These are phyloP conservation scores for Pomacea maculata DNA, from an alignment of 1,140 invertebrate genomes.

Conservation along the genomic window DNA sequence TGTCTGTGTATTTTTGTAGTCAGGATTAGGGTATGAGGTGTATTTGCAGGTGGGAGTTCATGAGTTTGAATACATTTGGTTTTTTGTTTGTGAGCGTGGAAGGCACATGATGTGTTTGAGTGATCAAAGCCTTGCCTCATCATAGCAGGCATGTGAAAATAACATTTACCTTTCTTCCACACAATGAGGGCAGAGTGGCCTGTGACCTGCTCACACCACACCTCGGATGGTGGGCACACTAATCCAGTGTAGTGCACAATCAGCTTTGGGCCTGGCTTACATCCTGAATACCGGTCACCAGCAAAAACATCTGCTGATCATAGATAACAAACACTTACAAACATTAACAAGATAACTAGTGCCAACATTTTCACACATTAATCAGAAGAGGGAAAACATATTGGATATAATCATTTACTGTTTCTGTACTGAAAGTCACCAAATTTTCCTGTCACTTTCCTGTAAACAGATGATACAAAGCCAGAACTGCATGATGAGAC, in stretches of 20 bases:
- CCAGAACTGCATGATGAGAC: no score
- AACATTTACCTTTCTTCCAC: slow-evolving; percentile 61
- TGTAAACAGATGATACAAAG: no score
- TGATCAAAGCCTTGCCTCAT: background rate
- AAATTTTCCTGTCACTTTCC: no score
- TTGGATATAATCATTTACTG: no score
- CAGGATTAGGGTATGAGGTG: background rate
- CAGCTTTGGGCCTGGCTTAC: slow-evolving; percentile 61
- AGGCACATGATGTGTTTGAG: background rate
- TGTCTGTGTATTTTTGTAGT: background rate
- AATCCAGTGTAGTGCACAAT: slow-evolving; percentile 64
- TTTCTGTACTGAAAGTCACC: no score
- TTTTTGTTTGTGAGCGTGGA: background rate
- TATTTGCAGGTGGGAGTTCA: background rate
- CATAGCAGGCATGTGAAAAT: background rate
- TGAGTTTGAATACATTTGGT: background rate
- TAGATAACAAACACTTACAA: background rate
- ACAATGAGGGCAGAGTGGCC: slow-evolving; percentile 64
- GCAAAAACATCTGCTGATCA: slow-evolving; percentile 47
- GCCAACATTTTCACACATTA: background rate
- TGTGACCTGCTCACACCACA: slow-evolving; percentile 63
- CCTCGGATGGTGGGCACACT: slow-evolving; percentile 59
- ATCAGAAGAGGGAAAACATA: background rate
- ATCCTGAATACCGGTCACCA: slow-evolving; percentile 61
- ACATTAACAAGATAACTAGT: background rate